These are phyloP conservation scores for Sycophila texana DNA, from an alignment of 2,888 invertebrate species.

Conservation along the genomic window DNA sequence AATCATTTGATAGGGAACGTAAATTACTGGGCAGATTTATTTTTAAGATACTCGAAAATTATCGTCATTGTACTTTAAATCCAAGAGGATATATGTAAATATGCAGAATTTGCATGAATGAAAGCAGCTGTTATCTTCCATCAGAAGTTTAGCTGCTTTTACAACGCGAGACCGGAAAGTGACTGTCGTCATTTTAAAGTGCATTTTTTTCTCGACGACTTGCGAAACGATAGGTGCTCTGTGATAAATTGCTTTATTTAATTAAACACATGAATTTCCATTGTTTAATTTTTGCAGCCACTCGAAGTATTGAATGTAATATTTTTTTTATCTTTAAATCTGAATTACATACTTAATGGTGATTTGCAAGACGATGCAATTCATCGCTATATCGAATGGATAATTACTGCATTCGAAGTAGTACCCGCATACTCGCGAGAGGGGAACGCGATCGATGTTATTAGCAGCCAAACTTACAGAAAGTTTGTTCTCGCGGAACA, in stretches of 20 bases:
- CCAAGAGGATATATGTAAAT: background rate
- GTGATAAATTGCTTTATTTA: conserved; percentile 12
- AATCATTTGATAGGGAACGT: too few relatives aligned
- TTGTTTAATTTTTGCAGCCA: background rate
- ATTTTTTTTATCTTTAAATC: too few relatives aligned
- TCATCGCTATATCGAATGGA: conserved; percentile 26
- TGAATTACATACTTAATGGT: too few relatives aligned
- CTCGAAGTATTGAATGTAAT: background rate
- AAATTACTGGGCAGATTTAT: too few relatives aligned
- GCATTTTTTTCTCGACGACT: conserved; percentile 6
- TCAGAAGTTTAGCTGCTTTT: background rate
- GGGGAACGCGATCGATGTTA: conserved; percentile 24
- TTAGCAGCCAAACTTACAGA: conserved; percentile 17
- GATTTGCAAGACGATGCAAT: too few relatives aligned
- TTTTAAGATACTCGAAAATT: conserved; percentile 1
- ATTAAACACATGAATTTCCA: background rate
- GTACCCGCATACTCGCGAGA: background rate
- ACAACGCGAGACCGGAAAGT: conserved; percentile 5
- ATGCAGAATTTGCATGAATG: background rate
- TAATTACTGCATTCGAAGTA: background rate
- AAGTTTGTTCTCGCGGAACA: background rate
- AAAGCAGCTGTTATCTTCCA: conserved; percentile 2
- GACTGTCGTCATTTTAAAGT: conserved; percentile 19
- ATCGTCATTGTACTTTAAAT: background rate
- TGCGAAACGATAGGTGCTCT: conserved; percentile 7